Percentiles rank a stretch among this genome's conserved stretches.
Evolutionary conservation across 1,140 invertebrate species (phyloP).

Genomic region (Helicoverpa zea): DNA sequence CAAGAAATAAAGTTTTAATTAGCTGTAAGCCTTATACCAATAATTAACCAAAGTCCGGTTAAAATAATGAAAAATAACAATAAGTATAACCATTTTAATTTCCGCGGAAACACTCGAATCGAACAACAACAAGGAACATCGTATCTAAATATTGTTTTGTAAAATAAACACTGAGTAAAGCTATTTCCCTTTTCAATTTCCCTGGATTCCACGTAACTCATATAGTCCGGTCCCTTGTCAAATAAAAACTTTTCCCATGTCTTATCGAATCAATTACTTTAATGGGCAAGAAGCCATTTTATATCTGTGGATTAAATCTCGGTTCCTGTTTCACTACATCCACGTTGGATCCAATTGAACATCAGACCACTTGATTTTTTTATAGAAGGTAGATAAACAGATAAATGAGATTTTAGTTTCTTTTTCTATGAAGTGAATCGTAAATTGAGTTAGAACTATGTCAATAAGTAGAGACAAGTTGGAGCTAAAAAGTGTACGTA

Average conservation of each 20-base stretch:
- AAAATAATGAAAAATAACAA: neutral
- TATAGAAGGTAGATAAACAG: conserved; percentile 9
- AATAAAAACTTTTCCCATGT: conserved; percentile 79
- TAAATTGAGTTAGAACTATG: neutral
- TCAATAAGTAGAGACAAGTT: neutral
- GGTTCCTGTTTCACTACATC: conserved; percentile 50
- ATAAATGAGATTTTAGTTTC: conserved; percentile 16
- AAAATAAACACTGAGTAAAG: conserved; percentile 72
- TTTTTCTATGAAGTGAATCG: neutral
- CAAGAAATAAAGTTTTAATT: too few species aligned
- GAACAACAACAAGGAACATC: neutral
- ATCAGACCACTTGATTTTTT: conserved; percentile 36
- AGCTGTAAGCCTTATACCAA: too few species aligned
- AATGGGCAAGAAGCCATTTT: conserved; percentile 62
- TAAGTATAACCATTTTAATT: neutral
- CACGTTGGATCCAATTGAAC: conserved; percentile 45
- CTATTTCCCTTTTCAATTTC: conserved; percentile 74
- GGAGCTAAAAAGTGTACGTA: neutral
- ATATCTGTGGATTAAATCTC: conserved; percentile 53
- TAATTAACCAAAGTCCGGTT: neutral
- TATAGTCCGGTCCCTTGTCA: conserved; percentile 76
- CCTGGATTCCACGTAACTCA: conserved; percentile 74
- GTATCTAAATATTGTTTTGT: conserved; percentile 60
- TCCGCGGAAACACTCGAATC: too few species aligned
- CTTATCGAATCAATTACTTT: conserved; percentile 80